Conservation (phyloP, 1,140 invertebrate genomes). For the Macrobrachium nipponense region DNA sequence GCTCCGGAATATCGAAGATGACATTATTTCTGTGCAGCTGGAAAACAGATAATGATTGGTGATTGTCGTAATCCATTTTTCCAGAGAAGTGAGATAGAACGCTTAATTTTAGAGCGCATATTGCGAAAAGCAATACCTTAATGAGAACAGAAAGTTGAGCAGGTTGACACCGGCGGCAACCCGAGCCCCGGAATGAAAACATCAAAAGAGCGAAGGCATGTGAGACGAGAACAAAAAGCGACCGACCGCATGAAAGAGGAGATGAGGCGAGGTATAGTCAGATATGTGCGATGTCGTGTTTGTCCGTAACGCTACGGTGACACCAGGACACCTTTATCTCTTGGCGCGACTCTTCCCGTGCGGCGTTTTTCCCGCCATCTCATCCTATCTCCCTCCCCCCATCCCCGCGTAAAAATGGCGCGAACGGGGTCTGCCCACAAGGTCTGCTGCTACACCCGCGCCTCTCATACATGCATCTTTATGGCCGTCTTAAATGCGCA, state of each 20-base stretch:
- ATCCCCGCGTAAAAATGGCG: neutral
- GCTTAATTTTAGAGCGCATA: no score
- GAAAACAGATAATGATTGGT: no score
- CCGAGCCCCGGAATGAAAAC: no score
- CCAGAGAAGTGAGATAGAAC: no score
- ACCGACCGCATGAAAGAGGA: neutral
- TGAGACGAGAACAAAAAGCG: no score
- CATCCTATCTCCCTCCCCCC: neutral
- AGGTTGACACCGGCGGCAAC: no score
- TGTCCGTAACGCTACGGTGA: neutral
- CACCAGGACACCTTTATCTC: neutral
- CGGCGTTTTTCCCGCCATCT: neutral
- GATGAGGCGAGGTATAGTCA: neutral
- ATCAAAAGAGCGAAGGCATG: no score
- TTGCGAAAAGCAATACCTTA: no score
- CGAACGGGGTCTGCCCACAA: neutral
- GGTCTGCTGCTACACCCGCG: neutral
- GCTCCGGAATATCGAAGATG: no score
- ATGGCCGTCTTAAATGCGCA: slow-evolving; percentile 15
- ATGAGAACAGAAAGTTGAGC: no score
- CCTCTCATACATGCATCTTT: slow-evolving; percentile 19
- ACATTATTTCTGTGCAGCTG: no score
- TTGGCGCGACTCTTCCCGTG: neutral
- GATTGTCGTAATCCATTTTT: no score
- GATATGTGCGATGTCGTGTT: neutral